Conservation (phyloP, 2,113 vertebrate species). For the Psophia crepitans region DNA sequence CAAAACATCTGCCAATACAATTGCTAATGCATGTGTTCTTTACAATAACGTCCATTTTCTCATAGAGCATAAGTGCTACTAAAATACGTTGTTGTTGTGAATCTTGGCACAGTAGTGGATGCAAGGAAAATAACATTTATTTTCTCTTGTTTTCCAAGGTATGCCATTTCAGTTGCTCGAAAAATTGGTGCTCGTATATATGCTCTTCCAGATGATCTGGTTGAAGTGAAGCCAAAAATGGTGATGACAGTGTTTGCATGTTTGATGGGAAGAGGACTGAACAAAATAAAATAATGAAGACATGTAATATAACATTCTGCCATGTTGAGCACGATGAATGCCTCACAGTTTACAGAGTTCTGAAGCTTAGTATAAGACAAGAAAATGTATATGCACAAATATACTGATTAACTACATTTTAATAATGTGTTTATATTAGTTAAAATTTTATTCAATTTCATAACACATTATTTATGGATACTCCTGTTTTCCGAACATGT, state of each 20-base stretch:
- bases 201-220: conserved; percentile 88
- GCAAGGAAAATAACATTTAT: background rate
- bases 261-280: conserved; percentile 91
- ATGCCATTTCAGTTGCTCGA: conserved; percentile 92
- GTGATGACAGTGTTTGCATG: conserved; percentile 97
- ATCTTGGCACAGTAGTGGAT: background rate
- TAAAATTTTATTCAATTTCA: conserved; percentile 38
- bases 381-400: conserved; percentile 57
- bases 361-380: conserved; percentile 54
- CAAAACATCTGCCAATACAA: background rate
- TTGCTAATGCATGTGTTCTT: background rate
- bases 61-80: background rate
- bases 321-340: conserved; percentile 64
- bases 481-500: background rate
- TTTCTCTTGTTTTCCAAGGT: conserved; percentile 77
- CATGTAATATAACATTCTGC: conserved; percentile 45
- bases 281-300: conserved; percentile 78
- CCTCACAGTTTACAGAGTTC: conserved; percentile 75
- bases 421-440: conserved; percentile 54
- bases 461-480: conserved; percentile 34
- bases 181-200: conserved; percentile 97
- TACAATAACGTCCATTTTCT: background rate
- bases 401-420: conserved; percentile 38
- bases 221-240: conserved; percentile 98
- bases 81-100: background rate